Evolutionary conservation across 2,797 vertebrate species (phyloP).

Genomic region (Neosilurus mollespiculum): DNA sequence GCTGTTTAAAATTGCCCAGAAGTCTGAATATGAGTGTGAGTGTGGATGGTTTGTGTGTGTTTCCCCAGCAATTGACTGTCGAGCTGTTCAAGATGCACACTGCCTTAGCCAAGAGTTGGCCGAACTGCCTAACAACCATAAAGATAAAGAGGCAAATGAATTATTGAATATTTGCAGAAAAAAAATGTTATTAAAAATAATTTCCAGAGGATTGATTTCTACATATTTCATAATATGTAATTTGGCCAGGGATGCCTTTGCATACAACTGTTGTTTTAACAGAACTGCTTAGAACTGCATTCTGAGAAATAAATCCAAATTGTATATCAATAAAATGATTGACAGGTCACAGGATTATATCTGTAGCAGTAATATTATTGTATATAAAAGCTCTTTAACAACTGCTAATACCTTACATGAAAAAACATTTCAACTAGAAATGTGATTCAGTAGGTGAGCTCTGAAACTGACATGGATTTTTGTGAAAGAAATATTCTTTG

Average conservation of each 20-base stretch:
- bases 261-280: neutral
- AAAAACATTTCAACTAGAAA: conserved; percentile 23
- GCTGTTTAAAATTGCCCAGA: no score
- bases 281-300: neutral
- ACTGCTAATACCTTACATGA: conserved; percentile 11
- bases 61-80: no score
- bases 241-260: neutral
- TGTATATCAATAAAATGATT: conserved; percentile 20
- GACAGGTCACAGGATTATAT: conserved; percentile 23
- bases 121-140: no score
- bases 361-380: conserved; percentile 16
- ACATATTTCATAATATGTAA: neutral
- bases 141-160: no score
- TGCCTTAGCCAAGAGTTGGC: no score
- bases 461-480: neutral
- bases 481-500: neutral
- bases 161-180: neutral
- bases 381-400: conserved; percentile 24
- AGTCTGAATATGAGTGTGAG: no score
- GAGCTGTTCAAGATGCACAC: no score
- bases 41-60: no score
- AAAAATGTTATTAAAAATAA: neutral
- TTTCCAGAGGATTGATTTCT: neutral
- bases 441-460: conserved; percentile 27
- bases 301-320: neutral